These are phyloP conservation scores for Synanceia verrucosa DNA, from an alignment of 2,797 vertebrate genomes.

Conservation along the genomic window DNA sequence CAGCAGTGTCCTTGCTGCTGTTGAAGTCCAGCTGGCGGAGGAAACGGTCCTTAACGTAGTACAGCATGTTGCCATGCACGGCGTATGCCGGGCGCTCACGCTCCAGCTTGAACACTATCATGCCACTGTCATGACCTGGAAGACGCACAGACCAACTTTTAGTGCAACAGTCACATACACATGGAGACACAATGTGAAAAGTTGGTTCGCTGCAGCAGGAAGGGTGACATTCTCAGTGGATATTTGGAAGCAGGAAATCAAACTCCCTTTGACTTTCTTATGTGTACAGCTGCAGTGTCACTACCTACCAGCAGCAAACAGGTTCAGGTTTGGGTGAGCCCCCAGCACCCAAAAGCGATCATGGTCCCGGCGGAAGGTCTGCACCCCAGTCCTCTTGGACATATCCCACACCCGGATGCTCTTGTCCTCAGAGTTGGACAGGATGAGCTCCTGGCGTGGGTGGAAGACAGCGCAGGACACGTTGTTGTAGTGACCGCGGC, in stretches of 20 bases:
- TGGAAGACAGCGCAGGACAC: slow-evolving; percentile 97
- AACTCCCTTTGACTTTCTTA: background rate
- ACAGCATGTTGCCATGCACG: slow-evolving; percentile 92
- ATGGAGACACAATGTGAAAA: background rate
- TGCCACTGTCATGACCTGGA: slow-evolving; percentile 94
- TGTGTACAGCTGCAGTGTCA: background rate
- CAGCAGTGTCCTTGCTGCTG: slow-evolving; percentile 95
- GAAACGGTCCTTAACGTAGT: slow-evolving; percentile 96
- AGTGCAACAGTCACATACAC: background rate
- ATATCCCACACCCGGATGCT: slow-evolving; percentile 99
- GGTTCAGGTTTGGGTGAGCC: slow-evolving; percentile 97
- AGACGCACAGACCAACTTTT: background rate
- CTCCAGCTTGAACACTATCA: slow-evolving; percentile 98
- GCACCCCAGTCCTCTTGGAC: slow-evolving; percentile 97
- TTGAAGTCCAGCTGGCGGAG: slow-evolving; percentile 96
- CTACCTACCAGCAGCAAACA: slow-evolving; percentile 92
- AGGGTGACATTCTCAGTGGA: background rate
- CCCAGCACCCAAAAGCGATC: slow-evolving; percentile 98
- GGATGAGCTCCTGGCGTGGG: slow-evolving; percentile 95
- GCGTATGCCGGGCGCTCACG: slow-evolving; percentile 94
- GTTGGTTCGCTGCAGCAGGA: background rate
- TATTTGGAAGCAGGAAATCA: background rate
- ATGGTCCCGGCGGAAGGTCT: slow-evolving; percentile 96
- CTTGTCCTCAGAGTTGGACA: slow-evolving; percentile 98
- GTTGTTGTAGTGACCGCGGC: slow-evolving; percentile 98